Percentiles rank a stretch among this genome's conserved stretches.
These are phyloP conservation scores for Falcunculus frontatus DNA, from an alignment of 2,113 vertebrate species.

Conservation along the genomic window DNA sequence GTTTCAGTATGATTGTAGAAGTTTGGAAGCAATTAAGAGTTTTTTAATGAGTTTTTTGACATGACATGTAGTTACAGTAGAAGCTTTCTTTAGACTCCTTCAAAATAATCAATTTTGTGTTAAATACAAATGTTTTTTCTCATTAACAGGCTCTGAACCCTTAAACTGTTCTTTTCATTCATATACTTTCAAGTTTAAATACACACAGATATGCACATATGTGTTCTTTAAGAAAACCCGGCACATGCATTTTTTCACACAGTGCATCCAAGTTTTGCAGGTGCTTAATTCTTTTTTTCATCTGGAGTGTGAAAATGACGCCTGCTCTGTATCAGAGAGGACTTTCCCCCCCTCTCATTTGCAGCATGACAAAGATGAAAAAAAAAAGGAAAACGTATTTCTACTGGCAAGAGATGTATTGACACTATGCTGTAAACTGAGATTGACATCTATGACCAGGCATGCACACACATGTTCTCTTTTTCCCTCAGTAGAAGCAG, in stretches of 20 bases:
- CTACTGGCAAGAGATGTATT: slow-evolving; percentile 20
- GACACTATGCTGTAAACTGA: slow-evolving; percentile 17
- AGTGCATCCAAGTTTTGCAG: slow-evolving; percentile 55
- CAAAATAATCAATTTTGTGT: not conserved
- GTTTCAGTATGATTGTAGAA: not conserved
- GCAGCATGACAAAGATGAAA: slow-evolving; percentile 26
- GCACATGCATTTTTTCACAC: not conserved
- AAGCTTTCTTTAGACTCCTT: not conserved
- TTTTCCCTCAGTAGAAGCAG: not conserved
- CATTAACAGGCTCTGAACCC: not conserved
- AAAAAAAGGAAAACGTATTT: slow-evolving; percentile 11
- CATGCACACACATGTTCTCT: slow-evolving; percentile 22
- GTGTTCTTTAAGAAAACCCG: not conserved
- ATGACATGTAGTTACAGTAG: not conserved
- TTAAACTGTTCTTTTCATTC: not conserved
- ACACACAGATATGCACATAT: not conserved
- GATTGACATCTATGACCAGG: slow-evolving; percentile 52
- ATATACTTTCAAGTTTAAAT: not conserved
- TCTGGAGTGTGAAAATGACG: slow-evolving; percentile 52
- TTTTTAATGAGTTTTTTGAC: not conserved
- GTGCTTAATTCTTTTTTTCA: slow-evolving; percentile 61
- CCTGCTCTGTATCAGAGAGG: slow-evolving; percentile 22
- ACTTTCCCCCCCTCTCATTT: slow-evolving; percentile 4
- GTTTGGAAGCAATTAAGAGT: slow-evolving; percentile 16
- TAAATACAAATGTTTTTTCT: not conserved